Percentiles rank a stretch among this genome's conserved stretches.
Evolutionary conservation across 1,140 invertebrate genomes (phyloP).

Genomic region (Diabrotica virgifera): DNA sequence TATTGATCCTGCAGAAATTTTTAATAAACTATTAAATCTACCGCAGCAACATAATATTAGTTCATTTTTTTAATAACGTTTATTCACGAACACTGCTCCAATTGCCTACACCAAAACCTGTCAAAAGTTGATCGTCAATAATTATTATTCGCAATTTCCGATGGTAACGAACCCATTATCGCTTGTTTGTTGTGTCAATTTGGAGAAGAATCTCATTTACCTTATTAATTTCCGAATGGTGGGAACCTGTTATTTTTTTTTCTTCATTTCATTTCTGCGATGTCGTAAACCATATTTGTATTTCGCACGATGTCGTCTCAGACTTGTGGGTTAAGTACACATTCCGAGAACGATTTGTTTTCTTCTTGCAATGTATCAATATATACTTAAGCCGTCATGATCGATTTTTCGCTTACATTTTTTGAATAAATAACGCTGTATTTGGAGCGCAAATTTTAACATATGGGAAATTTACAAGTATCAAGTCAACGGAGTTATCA

Average conservation of each 20-base stretch:
- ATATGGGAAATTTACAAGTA: too few relatives aligned
- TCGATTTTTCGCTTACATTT: too few relatives aligned
- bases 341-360: background rate
- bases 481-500: too few relatives aligned
- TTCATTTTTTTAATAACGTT: too few relatives aligned
- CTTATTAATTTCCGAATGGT: background rate
- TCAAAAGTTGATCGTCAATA: background rate
- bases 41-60: too few relatives aligned
- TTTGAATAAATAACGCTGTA: too few relatives aligned
- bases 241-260: slow-evolving; percentile 6
- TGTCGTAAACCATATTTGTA: slow-evolving; percentile 5
- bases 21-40: too few relatives aligned
- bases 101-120: background rate
- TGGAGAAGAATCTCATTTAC: background rate
- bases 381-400: too few relatives aligned
- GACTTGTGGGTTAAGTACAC: background rate
- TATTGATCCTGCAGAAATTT: too few relatives aligned
- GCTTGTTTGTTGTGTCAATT: background rate
- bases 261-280: background rate
- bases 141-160: slow-evolving; percentile 4
- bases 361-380: too few relatives aligned
- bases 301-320: slow-evolving; percentile 2
- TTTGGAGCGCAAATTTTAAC: too few relatives aligned
- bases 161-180: background rate
- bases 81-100: too few relatives aligned